Conservation (phyloP, 1,140 invertebrate species). For the Charaxes varanes region DNA sequence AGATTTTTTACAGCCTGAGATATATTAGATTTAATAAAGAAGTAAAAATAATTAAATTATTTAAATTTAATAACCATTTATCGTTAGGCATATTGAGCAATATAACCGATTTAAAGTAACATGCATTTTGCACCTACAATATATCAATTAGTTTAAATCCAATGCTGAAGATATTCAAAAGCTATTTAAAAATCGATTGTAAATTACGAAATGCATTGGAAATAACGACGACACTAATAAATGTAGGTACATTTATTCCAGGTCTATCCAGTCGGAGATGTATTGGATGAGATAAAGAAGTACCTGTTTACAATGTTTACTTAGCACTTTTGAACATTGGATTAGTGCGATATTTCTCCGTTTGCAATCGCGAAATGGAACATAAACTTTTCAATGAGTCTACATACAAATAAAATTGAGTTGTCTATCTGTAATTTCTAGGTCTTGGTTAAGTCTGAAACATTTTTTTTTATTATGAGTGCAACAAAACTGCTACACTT, state of each 20-base stretch:
- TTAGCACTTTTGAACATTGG: conserved; percentile 39
- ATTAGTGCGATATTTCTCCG: conserved; percentile 35
- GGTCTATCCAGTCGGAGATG: conserved; percentile 21
- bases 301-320: conserved; percentile 35
- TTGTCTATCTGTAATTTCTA: too few relatives aligned
- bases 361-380: conserved; percentile 39
- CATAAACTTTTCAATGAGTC: conserved; percentile 49
- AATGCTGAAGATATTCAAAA: conserved; percentile 2
- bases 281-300: conserved; percentile 30
- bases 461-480: too few relatives aligned
- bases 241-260: conserved; percentile 16
- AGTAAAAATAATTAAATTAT: too few relatives aligned
- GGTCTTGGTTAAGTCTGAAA: too few relatives aligned
- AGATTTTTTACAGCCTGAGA: too few relatives aligned
- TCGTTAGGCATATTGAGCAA: too few relatives aligned
- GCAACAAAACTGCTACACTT: too few relatives aligned
- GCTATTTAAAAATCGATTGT: conserved; percentile 9
- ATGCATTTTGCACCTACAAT: too few relatives aligned
- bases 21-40: too few relatives aligned
- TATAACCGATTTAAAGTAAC: too few relatives aligned
- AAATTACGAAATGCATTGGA: conserved; percentile 9
- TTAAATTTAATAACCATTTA: too few relatives aligned
- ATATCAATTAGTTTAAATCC: background rate
- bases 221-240: conserved; percentile 12
- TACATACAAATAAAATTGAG: too few relatives aligned